Base-by-base conservation (phyloP, 2,113 vertebrate species). In the Charina bottae region DNA sequence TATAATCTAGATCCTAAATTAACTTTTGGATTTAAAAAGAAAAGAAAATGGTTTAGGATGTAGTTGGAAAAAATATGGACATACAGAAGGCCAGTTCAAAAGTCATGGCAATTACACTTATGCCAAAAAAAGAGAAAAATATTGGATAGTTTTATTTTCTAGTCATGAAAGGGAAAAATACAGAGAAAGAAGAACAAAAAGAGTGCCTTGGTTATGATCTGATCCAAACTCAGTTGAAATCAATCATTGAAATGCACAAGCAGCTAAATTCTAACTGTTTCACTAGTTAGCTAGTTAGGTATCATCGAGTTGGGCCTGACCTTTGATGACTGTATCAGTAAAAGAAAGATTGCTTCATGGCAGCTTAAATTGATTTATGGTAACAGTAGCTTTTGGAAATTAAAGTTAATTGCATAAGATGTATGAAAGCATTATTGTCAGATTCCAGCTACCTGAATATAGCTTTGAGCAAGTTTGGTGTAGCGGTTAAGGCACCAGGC, bases 1-100 rank as follows among this genome's bases (percentile, higher is more conserved):
- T 78, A 83, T 93, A 92, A 90, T 55, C 21, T 83, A 46, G 15
- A 58, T 90, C 86, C 90, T 90, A 64, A 89, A 26, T 91, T 95
- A 92, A 46, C 37, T 56, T 54, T 33, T 92, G 85, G 93, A 94
- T 94, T 94, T n/a, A n/a, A n/a, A n/a, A n/a, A 59, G 8, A 56
- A 33, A 21, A 33, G 87, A 88, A 60, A 54, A 46, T 83, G 88
- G 88, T n/a, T 92, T 53, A 23, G 19, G 28, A 87, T 83, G 10
- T 3, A 53, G 62, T 42, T 3, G 12, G 28, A 19, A 72, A 33
- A 64, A 89, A 89, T 23, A 33, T 53, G 60, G 17, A 23, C 42
- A 62, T 60, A 9, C n/a, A 87, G 84, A 72, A 56, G 19, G 9
- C 83, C 58, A 2, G 8, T 95, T 95, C 59, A 24, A 6, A 68